Evolutionary conservation across 2,888 invertebrate genomes (phyloP), one percentile per base, ranked within the genome.

Genomic region (Lepidocyrtoides sp.): DNA sequence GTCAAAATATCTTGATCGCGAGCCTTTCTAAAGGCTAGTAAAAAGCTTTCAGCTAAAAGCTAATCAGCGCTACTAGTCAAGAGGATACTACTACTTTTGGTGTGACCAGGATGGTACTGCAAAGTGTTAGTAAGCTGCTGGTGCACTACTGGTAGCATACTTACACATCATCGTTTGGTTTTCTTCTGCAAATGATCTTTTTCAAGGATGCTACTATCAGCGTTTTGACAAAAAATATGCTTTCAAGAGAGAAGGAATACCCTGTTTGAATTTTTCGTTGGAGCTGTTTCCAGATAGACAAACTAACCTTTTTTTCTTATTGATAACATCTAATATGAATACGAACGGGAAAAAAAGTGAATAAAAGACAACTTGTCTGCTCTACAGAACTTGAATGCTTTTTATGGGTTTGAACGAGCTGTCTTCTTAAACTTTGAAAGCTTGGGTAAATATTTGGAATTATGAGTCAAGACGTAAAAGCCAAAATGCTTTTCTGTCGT

Each of bases 371-470:
- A 72, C 69, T 72, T 72, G 36, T 41, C 36, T 72, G 2, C 17
- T 36, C 2, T 66, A 1, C 17, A 8, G 69, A n/a, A n/a, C 17
- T 36, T 32, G 36, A 23, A 36, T 72, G 17, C 69, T 17, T 17
- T 75, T 83, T 72, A 89, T 84, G 83, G 77, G 63, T 32, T 36
- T 75, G 26, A 63, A 89, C 60, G 83, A 77, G 77, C 63, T 89
- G n/a, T n/a, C n/a, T 69, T 51, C 63, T 10, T 84, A 26, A 60
- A 41, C 83, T 63, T 63, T 89, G 82, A 89, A 89, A 75, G 82
- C 66, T 89, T 83, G 66, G 44, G 82, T 72, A 89, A 89, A 89
- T 89, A 84, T 89, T 89, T 89, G 83, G 63, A 89, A 89, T 82
- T 89, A 83, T 84, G 86, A 60, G 57, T 86, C 54, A 72, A 54